Evolutionary conservation across 2,797 vertebrate species (phyloP), one percentile per base, ranked within the genome.

Genomic region (Poliocrania exsul): DNA sequence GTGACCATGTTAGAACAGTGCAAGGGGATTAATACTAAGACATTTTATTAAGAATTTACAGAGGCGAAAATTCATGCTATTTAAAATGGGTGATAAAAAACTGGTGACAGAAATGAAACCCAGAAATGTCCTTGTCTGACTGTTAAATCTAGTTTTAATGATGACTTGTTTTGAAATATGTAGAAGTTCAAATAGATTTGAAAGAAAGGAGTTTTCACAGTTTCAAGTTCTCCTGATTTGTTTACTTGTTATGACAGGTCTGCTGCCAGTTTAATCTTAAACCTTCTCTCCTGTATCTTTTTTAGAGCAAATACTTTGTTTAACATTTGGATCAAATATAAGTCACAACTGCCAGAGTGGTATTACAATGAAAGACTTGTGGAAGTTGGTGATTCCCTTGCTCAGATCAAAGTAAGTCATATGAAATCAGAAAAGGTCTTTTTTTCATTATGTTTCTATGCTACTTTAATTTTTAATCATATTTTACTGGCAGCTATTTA

Each of bases 291-390:
- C 31, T 96, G 33, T 67, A 91, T 97, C 26, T 96, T 97, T 57
- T 97, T 65, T 91, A 99, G 99, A 96, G 97, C 98, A 88, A 98
- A 97, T 77, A 94, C 96, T 65, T 97, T 99, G 53, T 98, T 99
- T 97, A 98, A 98, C 77, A 98, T 99, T 95, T 98, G 99, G 99
- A 98, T 97, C 96, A 99, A 98, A 86, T 99, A 99, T 58, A 98
- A 98, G 91, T 96, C 98, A 90, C 98, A 98, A 69, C 97, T 99
- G 77, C 99, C 99, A 16, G 82, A 86, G 6, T 96, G 92, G 94
- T 98, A 98, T 92, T 99, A 98, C 88, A 97, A 98, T 40, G 98
- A 99, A 92, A 98, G 98, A 73, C 97, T 99, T 94, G 74, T 99
- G 96, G 97, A 98, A 95, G 97, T 98, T 81, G 99, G 99, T 90